Base-by-base conservation (phyloP, 2,113 vertebrate species). In the Manacus vitellinus region DNA sequence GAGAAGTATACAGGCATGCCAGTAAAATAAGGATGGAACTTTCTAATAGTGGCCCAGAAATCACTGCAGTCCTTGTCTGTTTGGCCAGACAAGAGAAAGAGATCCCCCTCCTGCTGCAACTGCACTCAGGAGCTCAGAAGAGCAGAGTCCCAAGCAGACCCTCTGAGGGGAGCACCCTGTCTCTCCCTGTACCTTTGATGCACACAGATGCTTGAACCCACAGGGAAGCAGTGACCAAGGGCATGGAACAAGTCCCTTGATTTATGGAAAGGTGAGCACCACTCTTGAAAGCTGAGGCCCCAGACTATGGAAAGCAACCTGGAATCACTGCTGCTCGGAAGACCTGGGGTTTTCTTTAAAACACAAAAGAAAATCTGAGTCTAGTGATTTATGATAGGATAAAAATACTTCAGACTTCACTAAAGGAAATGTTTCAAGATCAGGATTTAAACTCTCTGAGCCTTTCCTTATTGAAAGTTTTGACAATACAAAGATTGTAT, bases 351-450 rank as follows among this genome's bases (percentile, higher is more conserved):
- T 72, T 70, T 54, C 68, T 62, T 76, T 25, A 52, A 86, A 91
- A 56, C 4, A 4, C 11, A 61, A 8, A 75, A 49, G 24, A 88
- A 95, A 82, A 76, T 43, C 9, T 24, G 20, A 94, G 25, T 47
- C 65, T 25, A 63, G 14, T 66, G 47, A 87, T 73, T 82, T 70
- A 56, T 25, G 17, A 70, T 1, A 33, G 9, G 37, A 66, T 30
- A 88, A 89, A 91, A 95, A 87, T 35, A 78, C 56, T 75, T 94
- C 56, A 63, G 51, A 41, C 10, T 84, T 81, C 54, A 61, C 44
- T 56, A 68, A 72, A 67, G 28, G 8, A 66, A 88, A 63, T 4
- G 8, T 33, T 85, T 74, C 16, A 63, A 70, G 28, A 76, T 54
- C 37, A 47, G 27, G 16, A 72, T 76, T 93, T 76, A 66, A 90